Evolutionary conservation across 1,140 invertebrate genomes (phyloP), one percentile per base, ranked within the genome.

Genomic region (Homarus americanus): DNA sequence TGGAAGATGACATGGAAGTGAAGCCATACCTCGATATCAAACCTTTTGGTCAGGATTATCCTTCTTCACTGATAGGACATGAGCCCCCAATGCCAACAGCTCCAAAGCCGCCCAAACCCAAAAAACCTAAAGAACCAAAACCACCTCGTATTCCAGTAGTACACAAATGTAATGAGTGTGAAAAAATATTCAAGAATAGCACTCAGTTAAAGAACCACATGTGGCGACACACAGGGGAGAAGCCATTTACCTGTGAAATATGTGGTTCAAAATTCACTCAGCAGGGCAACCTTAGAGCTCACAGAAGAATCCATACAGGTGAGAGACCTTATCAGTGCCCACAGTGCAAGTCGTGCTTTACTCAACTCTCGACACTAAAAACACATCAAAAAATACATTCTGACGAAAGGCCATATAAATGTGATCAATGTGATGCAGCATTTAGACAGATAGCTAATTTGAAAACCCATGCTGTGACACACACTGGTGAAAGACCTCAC

Each of bases 211-310:
- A 93, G 78, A 93, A 93, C 66, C 93, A 93, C 85, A 92, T 93
- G 89, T 91, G 93, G 89, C 92, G 92, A n/a, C 93, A 93, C 84
- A 93, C 93, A 7, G 93, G 93, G 9, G 92, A 92, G 83, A 92
- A 92, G 44, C 93, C 93, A n/a, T 93, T 93, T 69, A 87, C 92
- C 9, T 93, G 93, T 76, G 93, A 92, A 36, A 84, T 80, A 53
- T 99, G 98, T 94, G 98, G 98, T 34, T 97, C 97, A 75, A 97
- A 98, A 93, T 99, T 99, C 94, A 98, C 98, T 76, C 96, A 98
- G 38, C 98, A 98, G 93, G 98, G 98, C 93, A 98, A 98, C 94
- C 97, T 98, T 93, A 95, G 98, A 93, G 96, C 98, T 69, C 98
- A 99, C 94, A 97, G 98, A 7, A 96, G 97, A 53, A 98, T 98